Evolutionary conservation across 1,140 invertebrate species (phyloP), one percentile per base, ranked within the genome.

Genomic region (Ceratosolen fusciceps): DNA sequence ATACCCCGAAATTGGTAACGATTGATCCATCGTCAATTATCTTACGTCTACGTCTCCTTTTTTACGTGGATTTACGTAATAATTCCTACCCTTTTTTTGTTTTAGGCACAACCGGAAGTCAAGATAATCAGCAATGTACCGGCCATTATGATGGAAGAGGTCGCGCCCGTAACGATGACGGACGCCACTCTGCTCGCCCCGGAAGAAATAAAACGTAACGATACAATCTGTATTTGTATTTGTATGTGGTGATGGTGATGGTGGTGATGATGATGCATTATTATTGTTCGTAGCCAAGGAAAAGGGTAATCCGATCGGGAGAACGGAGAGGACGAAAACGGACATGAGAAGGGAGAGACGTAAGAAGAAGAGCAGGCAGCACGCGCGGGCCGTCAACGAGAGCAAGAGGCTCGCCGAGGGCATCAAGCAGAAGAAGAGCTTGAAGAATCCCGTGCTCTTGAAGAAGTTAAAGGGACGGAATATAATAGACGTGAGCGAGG

Each of bases 61-160:
- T n/a, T n/a, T n/a, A n/a, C n/a, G n/a, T n/a, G n/a, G n/a, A n/a
- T n/a, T n/a, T n/a, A n/a, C n/a, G n/a, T n/a, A n/a, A n/a, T n/a
- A n/a, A n/a, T n/a, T n/a, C n/a, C n/a, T n/a, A n/a, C n/a, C n/a
- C n/a, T n/a, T n/a, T n/a, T n/a, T 71, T 79, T 82, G 84, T 79
- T 90, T 91, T 80, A 95, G 91, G 93, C 94, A 19, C 92, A 93
- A 77, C 95, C 97, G 1, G 98, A 99, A 84, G 89, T 98, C 0
- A 97, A 96, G 89, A 95, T 99, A 82, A 91, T 99, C 1, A 96
- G 92, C 71, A 99, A 99, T 89, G 90, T 97, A 80, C 96, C 98
- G 24, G 95, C 97, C 5, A 95, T 99, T 71, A 93, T 90, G 39
- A 96, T 99, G 93, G 98, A 99, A 91, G 98, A 99, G 91, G 96